Percentiles rank a stretch among this genome's conserved stretches.
Conservation (phyloP, 2,797 vertebrate species). For the Alectoris magna region DNA sequence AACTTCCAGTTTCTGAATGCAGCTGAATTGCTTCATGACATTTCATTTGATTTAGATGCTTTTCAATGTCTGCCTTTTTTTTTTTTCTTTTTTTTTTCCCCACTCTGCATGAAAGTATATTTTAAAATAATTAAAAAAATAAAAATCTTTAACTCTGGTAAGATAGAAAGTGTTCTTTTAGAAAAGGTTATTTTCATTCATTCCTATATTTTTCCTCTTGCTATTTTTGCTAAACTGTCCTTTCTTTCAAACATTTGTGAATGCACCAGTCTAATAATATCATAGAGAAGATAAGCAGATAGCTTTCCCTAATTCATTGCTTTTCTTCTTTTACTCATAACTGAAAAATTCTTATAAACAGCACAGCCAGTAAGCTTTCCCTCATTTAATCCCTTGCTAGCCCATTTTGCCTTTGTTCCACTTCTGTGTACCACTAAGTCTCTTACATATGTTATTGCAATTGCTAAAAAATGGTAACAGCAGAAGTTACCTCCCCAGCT, state of each 20-base stretch:
- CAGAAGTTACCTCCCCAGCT: constrained; percentile 2
- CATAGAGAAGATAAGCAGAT: not conserved
- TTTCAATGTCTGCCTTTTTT: not conserved
- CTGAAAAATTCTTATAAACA: not conserved
- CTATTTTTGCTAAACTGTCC: not conserved
- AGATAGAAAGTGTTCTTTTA: not conserved
- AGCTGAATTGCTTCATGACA: not conserved
- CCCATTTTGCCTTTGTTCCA: not conserved
- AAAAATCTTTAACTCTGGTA: not conserved
- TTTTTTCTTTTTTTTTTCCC: not conserved
- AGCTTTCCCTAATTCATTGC: not conserved
- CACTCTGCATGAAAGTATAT: not conserved
- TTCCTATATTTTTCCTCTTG: not conserved
- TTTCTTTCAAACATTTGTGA: not conserved
- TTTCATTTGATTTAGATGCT: not conserved
- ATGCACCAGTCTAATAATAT: not conserved
- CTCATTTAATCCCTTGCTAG: not conserved
- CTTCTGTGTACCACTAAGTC: not conserved
- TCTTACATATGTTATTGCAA: constrained; percentile 3
- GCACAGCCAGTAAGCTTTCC: not conserved
- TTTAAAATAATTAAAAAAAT: not conserved
- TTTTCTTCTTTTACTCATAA: not conserved
- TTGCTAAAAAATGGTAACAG: not conserved
- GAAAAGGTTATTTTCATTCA: not conserved
- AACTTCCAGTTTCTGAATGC: not conserved